Evolutionary conservation across 1,140 invertebrate species (phyloP).

Genomic region (Penaeus japonicus): DNA sequence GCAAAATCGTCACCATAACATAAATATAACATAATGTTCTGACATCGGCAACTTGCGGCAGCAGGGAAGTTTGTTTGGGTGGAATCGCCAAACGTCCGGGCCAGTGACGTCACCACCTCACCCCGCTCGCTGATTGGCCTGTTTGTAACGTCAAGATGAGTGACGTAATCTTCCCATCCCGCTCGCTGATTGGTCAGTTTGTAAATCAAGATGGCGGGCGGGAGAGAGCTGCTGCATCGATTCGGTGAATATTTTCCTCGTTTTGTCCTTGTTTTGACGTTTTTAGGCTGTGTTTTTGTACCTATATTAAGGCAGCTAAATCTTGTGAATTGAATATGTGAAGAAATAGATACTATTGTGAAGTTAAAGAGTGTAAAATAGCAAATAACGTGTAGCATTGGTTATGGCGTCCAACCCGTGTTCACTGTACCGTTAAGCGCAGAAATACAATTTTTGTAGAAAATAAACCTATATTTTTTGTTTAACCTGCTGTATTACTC

Average conservation of each 20-base stretch:
- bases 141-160: slow-evolving; percentile 27
- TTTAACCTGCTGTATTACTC: no score
- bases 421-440: not conserved
- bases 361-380: not conserved
- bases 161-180: slow-evolving; percentile 38
- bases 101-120: not conserved
- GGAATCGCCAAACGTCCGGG: no score
- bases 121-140: slow-evolving; percentile 11
- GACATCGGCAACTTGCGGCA: no score
- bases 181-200: slow-evolving; percentile 48
- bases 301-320: not conserved
- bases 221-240: slow-evolving; percentile 35
- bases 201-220: slow-evolving; percentile 54
- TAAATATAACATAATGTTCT: no score
- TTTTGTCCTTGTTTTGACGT: not conserved
- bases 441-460: not conserved
- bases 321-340: not conserved
- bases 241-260: slow-evolving; percentile 34
- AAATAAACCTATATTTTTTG: no score
- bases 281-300: not conserved
- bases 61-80: no score
- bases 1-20: no score
- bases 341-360: not conserved
- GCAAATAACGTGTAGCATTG: no score
- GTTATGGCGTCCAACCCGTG: not conserved